Evolutionary conservation across 2,888 invertebrate species (phyloP), one percentile per base, ranked within the genome.

Genomic region (Coelopa pilipes): DNA sequence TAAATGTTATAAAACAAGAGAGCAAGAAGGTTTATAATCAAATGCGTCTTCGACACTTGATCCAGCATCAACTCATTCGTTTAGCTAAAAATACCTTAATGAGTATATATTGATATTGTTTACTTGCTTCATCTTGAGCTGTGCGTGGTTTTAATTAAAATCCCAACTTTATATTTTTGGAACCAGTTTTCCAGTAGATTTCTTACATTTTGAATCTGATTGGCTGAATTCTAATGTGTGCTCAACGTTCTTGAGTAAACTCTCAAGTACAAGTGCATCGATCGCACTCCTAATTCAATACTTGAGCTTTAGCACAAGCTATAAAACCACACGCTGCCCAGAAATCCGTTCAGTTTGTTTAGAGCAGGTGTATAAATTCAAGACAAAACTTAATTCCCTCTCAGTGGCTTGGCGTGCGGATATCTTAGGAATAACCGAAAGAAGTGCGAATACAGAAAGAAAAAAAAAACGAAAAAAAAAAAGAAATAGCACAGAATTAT

Each of bases 311-410:
- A 76, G 70, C 69, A 73, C 76, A 77, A 74, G 74, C 79, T 79
- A 79, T 79, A 79, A 79, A 79, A 76, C 73, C 74, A 75, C 76
- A 75, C 74, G 75, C 19, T 65, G 49, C 66, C 75, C 75, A 76
- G 63, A 71, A 69, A 75, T 75, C 62, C 72, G 72, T 78, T 79
- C 78, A 79, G 79, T 79, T 74, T 75, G 75, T 75, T 75, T 66
- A 24, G 55, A 71, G 45, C 71, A 63, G 55, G 53, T 66, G 60
- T 70, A 49, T 46, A 63, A 53, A 19, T 70, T 46, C 55, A 70
- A 70, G 70, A 53, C 55, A 70, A 70, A 60, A 53, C 10, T n/a
- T 11, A 13, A 53, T 34, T 34, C 34, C 2, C 4, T 34, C n/a
- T n/a, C n/a, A 7, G 57, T 21, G 45, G 17, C 21, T 60, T 60